Evolutionary conservation across 2,113 vertebrate species (phyloP).

Genomic region (Pteronura brasiliensis): DNA sequence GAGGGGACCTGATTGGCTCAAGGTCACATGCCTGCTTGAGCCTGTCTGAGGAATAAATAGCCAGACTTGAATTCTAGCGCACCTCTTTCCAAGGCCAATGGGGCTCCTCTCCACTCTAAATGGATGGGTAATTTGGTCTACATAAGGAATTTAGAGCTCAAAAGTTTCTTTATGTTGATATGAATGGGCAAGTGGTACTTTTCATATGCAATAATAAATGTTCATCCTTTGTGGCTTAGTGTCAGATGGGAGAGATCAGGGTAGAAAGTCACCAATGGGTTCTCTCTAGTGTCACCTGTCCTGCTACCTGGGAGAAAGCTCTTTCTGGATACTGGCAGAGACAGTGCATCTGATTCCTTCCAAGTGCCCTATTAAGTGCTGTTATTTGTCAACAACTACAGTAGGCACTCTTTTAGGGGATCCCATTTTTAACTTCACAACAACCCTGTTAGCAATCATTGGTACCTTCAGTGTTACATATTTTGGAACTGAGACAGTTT

Average conservation of each 20-base stretch:
- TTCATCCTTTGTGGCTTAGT: not conserved
- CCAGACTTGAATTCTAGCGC: not conserved
- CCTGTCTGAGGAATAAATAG: not conserved
- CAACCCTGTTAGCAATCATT: not conserved
- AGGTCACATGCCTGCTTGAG: not conserved
- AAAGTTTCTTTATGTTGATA: not conserved
- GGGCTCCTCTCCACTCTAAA: not conserved
- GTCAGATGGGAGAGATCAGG: not conserved
- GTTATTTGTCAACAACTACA: not conserved
- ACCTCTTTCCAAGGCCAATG: not conserved
- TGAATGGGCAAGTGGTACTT: not conserved
- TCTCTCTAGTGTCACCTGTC: not conserved
- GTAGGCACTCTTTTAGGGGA: not conserved
- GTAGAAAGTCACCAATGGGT: not conserved
- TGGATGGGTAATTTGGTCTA: not conserved
- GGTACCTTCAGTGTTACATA: not conserved
- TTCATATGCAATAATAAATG: not conserved
- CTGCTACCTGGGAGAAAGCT: not conserved
- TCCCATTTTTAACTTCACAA: not conserved
- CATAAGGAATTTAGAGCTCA: not conserved
- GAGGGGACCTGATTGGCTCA: not conserved
- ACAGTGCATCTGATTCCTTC: not conserved
- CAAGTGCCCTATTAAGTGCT: not conserved
- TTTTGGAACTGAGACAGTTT: not conserved
- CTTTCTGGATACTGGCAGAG: not conserved